These are phyloP conservation scores for Crocidura indochinensis DNA, from an alignment of 2,797 vertebrate species.

Conservation along the genomic window DNA sequence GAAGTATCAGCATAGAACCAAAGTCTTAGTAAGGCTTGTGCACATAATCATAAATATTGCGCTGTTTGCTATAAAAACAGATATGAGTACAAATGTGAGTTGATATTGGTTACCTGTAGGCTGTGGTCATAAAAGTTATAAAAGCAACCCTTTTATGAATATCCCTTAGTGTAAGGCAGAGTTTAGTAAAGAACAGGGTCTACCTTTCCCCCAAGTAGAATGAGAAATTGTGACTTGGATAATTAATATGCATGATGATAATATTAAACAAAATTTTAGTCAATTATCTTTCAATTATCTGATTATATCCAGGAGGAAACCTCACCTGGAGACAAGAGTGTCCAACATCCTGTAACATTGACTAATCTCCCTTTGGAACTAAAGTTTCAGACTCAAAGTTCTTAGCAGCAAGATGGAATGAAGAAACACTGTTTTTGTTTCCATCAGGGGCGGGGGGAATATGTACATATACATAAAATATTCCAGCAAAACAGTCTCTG, in stretches of 20 bases:
- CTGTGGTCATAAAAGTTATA: neutral
- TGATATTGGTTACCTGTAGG: neutral
- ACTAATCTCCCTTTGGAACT: neutral
- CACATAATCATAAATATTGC: rapidly evolving
- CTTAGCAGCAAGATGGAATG: neutral
- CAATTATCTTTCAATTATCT: neutral
- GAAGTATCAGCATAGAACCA: neutral
- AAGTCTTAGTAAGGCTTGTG: neutral
- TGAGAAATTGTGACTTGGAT: neutral
- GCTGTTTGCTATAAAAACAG: no score
- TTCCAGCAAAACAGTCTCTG: neutral
- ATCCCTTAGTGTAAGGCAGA: neutral
- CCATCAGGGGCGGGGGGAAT: neutral
- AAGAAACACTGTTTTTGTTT: neutral
- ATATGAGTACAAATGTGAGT: neutral
- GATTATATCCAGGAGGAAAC: slow-evolving; percentile 9
- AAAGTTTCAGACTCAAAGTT: neutral
- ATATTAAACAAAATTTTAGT: neutral
- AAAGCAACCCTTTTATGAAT: neutral
- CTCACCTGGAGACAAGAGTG: neutral
- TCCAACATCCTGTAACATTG: neutral
- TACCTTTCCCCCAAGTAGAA: rapidly evolving
- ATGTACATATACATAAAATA: neutral
- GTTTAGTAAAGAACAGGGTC: neutral
- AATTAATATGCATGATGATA: rapidly evolving